These are phyloP conservation scores for Perizoma affinitatum DNA, from an alignment of 2,888 invertebrate genomes.

Conservation along the genomic window DNA sequence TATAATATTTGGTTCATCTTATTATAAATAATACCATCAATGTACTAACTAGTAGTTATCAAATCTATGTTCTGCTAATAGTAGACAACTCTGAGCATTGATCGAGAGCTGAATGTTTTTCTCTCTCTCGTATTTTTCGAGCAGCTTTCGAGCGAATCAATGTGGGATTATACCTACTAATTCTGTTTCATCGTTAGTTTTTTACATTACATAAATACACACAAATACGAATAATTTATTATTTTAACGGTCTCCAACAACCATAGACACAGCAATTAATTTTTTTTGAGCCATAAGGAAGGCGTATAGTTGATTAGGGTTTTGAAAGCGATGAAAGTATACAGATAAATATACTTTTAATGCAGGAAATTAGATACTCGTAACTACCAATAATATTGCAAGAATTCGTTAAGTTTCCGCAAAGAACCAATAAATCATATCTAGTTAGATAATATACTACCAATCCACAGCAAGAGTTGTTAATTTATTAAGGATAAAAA, in stretches of 20 bases:
- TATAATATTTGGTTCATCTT: too few species aligned
- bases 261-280: constrained; percentile 25
- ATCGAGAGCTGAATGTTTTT: too few species aligned
- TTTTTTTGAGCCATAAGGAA: constrained; percentile 29
- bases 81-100: too few species aligned
- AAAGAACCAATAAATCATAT: not conserved
- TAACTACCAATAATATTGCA: too few species aligned
- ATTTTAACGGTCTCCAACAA: constrained; percentile 27
- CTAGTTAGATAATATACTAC: too few species aligned
- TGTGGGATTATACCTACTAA: too few species aligned
- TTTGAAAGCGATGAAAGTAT: constrained; percentile 15
- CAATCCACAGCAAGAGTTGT: too few species aligned
- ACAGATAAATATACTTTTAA: not conserved
- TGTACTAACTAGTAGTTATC: too few species aligned
- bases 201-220: constrained; percentile 10
- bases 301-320: constrained; percentile 8
- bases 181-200: constrained; percentile 1
- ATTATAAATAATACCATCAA: too few species aligned
- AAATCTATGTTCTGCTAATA: too few species aligned
- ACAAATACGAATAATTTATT: constrained; percentile 4
- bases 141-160: too few species aligned
- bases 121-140: too few species aligned
- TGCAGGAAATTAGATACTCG: constrained; percentile 16
- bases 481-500: not conserved
- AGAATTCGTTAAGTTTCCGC: not conserved